Evolutionary conservation across 2,888 invertebrate genomes (phyloP).

Genomic region (Lepidochrysops patricia): DNA sequence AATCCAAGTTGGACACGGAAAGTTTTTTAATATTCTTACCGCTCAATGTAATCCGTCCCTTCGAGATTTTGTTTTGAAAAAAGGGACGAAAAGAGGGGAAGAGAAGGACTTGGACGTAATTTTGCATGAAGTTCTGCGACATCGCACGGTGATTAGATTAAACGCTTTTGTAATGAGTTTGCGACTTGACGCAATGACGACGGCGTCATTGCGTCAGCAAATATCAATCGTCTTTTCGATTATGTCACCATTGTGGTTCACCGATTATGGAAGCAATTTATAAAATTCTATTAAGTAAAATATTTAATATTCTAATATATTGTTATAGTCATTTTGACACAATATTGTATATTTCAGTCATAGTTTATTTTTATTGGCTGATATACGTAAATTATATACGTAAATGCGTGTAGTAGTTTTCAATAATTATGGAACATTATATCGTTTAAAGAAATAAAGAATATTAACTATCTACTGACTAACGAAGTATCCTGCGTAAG

Average conservation of each 20-base stretch:
- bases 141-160: constrained; percentile 33
- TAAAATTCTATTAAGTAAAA: no score
- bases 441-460: no score
- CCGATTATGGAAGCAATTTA: no score
- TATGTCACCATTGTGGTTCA: no score
- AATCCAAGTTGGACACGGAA: constrained; percentile 59
- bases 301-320: no score
- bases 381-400: no score
- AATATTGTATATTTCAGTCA: no score
- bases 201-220: constrained; percentile 15
- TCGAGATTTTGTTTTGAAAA: constrained; percentile 51
- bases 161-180: constrained; percentile 30
- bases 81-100: constrained; percentile 20
- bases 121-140: constrained; percentile 62
- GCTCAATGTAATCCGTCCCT: constrained; percentile 62
- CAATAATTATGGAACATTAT: no score
- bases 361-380: no score
- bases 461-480: not conserved
- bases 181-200: no score
- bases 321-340: no score
- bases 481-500: not conserved
- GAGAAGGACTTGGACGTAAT: constrained; percentile 44
- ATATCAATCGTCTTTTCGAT: not conserved
- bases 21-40: constrained; percentile 72
- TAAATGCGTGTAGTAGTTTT: no score